These are phyloP conservation scores for Astyanax mexicanus DNA, from an alignment of 2,797 vertebrate species.

Conservation along the genomic window DNA sequence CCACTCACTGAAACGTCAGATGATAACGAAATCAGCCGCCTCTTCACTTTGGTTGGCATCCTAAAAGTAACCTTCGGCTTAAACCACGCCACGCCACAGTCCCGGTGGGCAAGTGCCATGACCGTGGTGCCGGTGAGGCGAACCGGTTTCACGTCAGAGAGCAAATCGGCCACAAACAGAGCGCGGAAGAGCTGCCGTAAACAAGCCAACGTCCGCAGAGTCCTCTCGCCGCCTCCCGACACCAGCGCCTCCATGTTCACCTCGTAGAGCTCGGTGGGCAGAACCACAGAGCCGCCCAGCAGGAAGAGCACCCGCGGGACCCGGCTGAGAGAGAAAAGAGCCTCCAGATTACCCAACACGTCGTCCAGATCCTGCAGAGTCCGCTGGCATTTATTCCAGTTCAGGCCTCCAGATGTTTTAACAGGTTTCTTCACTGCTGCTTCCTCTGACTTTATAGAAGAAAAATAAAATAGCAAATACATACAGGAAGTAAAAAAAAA, in stretches of 20 bases:
- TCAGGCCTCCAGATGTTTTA: conserved; percentile 63
- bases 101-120: conserved; percentile 87
- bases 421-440: conserved; percentile 66
- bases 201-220: conserved; percentile 82
- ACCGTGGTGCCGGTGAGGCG: conserved; percentile 83
- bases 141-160: conserved; percentile 86
- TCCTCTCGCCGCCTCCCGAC: conserved; percentile 71
- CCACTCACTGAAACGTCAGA: conserved; percentile 66
- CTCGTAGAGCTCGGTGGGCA: conserved; percentile 92
- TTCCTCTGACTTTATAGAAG: conserved; percentile 75
- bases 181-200: conserved; percentile 89
- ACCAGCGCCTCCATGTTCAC: conserved; percentile 88
- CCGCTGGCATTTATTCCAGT: conserved; percentile 83
- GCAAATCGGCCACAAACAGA: conserved; percentile 89
- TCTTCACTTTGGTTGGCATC: conserved; percentile 85
- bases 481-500: neutral
- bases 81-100: conserved; percentile 92
- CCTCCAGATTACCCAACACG: conserved; percentile 86
- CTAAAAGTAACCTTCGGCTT: conserved; percentile 91
- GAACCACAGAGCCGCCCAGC: conserved; percentile 85
- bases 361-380: conserved; percentile 86
- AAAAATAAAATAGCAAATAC: too few species aligned
- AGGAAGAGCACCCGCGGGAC: conserved; percentile 92
- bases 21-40: conserved; percentile 83
- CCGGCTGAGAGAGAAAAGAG: conserved; percentile 87